Percentiles rank a stretch among this genome's conserved stretches.
phyloP scores from a whole-genome alignment of 92 coral and sea anemone genomes.

The Virgularia gustaviana region DNA sequence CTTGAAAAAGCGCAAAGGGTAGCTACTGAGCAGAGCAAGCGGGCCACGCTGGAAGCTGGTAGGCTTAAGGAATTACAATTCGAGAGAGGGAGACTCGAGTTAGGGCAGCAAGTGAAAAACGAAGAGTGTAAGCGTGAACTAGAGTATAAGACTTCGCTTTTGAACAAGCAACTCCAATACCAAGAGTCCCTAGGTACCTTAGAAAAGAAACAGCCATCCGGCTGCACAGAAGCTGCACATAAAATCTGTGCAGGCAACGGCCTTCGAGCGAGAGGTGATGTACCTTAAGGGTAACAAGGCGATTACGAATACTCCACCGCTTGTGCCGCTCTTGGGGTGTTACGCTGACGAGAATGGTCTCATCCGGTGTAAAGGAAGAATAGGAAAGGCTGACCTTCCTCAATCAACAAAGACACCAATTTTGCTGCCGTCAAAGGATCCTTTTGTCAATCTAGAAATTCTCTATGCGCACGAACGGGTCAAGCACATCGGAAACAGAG shows the following conservation, averaged over 20 bases:
- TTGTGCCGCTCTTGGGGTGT: conserved; percentile 44
- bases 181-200: no score
- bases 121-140: no score
- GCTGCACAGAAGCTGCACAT: no score
- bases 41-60: no score
- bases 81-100: no score
- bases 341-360: conserved; percentile 28
- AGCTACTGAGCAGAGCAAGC: no score
- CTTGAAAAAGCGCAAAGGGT: no score
- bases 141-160: no score
- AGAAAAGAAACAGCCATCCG: no score
- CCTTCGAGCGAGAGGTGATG: conserved; percentile 35
- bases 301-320: conserved; percentile 6
- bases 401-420: conserved; percentile 49
- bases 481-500: conserved; percentile 35
- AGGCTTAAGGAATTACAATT: no score
- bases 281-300: conserved; percentile 38
- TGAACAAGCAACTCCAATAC: no score
- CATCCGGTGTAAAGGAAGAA: conserved; percentile 47
- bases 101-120: no score
- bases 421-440: conserved; percentile 38
- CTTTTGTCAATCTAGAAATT: conserved; percentile 29
- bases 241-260: conserved; percentile 28
- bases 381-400: conserved; percentile 33
- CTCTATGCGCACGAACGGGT: conserved; percentile 32